These are phyloP conservation scores for Ornithoptera alexandrae DNA, from an alignment of 2,888 invertebrate genomes.

Conservation along the genomic window DNA sequence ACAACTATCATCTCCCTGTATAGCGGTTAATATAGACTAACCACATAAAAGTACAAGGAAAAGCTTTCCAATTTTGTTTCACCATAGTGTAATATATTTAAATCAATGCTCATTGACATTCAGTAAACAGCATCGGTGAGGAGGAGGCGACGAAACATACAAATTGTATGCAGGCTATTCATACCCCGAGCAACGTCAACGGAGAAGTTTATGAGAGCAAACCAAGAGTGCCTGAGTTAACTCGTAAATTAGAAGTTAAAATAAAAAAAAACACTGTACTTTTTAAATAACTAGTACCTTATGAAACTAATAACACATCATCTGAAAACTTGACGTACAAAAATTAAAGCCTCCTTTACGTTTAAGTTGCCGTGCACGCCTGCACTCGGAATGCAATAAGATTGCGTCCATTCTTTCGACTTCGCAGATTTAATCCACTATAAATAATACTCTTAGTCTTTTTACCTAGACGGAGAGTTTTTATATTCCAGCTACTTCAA, in stretches of 20 bases:
- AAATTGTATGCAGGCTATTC: background rate
- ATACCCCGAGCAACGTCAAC: background rate
- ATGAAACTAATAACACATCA: background rate
- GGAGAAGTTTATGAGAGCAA: background rate
- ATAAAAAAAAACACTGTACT: background rate
- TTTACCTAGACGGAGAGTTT: background rate
- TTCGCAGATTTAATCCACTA: background rate
- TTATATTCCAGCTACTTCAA: background rate
- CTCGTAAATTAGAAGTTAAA: no score
- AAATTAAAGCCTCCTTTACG: no score
- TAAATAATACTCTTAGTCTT: background rate
- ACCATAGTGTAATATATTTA: conserved; percentile 12
- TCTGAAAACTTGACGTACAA: background rate
- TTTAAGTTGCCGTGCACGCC: no score
- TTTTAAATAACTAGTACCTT: background rate
- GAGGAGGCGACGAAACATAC: conserved; percentile 6
- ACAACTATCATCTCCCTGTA: no score
- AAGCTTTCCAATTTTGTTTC: conserved; percentile 18
- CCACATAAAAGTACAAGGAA: conserved; percentile 1
- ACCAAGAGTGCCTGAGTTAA: no score
- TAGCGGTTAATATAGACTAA: no score
- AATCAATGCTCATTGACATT: conserved; percentile 22
- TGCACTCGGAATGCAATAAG: background rate
- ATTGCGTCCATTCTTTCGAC: background rate
- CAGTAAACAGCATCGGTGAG: conserved; percentile 1